Evolutionary conservation across 2,797 vertebrate genomes (phyloP).

Genomic region (Nannoperca obscura): DNA sequence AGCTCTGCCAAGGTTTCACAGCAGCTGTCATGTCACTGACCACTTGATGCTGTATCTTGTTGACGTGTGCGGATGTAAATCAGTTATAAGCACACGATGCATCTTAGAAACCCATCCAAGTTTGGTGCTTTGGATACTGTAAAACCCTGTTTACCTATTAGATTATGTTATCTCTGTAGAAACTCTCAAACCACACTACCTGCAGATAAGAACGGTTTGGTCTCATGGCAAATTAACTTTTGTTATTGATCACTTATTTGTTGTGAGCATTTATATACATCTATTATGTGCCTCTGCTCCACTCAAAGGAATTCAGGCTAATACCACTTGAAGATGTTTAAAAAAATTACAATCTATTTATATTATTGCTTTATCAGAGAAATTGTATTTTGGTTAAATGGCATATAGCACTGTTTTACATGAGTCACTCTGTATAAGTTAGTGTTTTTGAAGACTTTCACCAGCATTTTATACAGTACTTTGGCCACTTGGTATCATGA

Average conservation of each 20-base stretch:
- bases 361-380: conserved; percentile 54
- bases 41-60: conserved; percentile 6
- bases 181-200: conserved; percentile 28
- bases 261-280: conserved; percentile 39
- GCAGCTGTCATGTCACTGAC: conserved; percentile 16
- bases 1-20: conserved; percentile 20
- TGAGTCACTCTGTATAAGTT: conserved; percentile 55
- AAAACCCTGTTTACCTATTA: conserved; percentile 34
- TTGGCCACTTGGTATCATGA: conserved; percentile 22
- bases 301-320: conserved; percentile 22
- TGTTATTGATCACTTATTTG: conserved; percentile 49
- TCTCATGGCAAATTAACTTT: conserved; percentile 13
- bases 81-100: not conserved
- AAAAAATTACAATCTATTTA: conserved; percentile 66
- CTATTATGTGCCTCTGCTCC: conserved; percentile 55
- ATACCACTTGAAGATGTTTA: conserved; percentile 70
- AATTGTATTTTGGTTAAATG: conserved; percentile 57
- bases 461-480: conserved; percentile 70
- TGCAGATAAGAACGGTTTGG: conserved; percentile 11
- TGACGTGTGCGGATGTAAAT: not conserved
- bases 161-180: conserved; percentile 31
- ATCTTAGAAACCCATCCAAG: conserved; percentile 21
- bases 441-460: conserved; percentile 40
- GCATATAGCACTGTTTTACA: conserved; percentile 54
- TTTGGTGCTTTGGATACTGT: conserved; percentile 40